Percentiles rank a stretch among this genome's conserved stretches.
Conservation (phyloP, 92 coral and sea anemone species). For the Metridium senile region DNA sequence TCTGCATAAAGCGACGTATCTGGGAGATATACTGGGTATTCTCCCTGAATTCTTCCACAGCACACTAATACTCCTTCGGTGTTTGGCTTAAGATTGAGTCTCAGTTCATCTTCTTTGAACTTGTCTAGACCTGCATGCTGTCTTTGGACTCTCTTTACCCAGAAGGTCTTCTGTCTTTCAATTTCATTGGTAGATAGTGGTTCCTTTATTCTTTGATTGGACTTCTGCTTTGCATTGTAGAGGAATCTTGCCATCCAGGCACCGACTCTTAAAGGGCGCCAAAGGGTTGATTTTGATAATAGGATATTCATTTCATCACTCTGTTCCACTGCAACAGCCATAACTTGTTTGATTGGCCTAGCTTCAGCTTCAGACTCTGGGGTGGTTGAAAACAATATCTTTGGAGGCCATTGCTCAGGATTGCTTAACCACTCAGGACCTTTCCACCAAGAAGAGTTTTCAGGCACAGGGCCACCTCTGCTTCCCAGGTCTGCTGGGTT, state of each 20-base stretch:
- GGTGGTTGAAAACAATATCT: slow-evolving; percentile 31
- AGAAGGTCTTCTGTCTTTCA: slow-evolving; percentile 34
- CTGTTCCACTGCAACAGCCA: slow-evolving; percentile 35
- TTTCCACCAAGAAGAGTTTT: slow-evolving; percentile 37
- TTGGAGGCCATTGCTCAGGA: slow-evolving; percentile 43
- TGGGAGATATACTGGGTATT: slow-evolving; percentile 47
- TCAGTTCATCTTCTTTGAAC: slow-evolving; percentile 43
- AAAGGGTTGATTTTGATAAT: slow-evolving; percentile 13
- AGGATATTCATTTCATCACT: slow-evolving; percentile 44
- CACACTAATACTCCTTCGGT: slow-evolving; percentile 50
- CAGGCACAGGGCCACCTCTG: slow-evolving; percentile 19
- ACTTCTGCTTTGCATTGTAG: slow-evolving; percentile 13
- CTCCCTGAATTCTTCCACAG: slow-evolving; percentile 49
- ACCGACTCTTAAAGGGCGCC: slow-evolving; percentile 33
- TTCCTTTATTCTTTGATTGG: slow-evolving; percentile 14
- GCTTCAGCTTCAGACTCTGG: slow-evolving; percentile 33
- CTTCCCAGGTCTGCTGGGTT: slow-evolving; percentile 27
- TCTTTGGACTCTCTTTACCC: slow-evolving; percentile 39
- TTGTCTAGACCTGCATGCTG: slow-evolving; percentile 29
- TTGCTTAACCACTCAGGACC: slow-evolving; percentile 41
- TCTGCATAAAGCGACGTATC: slow-evolving; percentile 35
- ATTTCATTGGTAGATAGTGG: slow-evolving; percentile 58
- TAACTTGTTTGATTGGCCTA: slow-evolving; percentile 22
- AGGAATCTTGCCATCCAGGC: slow-evolving; percentile 42
- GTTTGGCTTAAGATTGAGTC: slow-evolving; percentile 47